These are phyloP conservation scores for Chelon auratus DNA, from an alignment of 2,797 vertebrate genomes.

Conservation along the genomic window DNA sequence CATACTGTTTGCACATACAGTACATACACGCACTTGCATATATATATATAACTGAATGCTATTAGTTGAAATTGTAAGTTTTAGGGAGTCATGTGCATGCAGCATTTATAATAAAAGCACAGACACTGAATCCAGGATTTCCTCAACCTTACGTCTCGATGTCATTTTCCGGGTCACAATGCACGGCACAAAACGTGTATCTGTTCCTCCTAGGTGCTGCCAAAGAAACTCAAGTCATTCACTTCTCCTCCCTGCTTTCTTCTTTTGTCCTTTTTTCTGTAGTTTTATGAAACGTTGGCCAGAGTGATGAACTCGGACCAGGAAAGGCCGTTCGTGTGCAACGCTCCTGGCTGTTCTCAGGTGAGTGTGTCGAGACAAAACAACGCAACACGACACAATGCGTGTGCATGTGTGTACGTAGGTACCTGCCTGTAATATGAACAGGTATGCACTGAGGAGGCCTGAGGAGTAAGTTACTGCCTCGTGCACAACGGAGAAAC, in stretches of 20 bases:
- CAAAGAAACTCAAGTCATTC: constrained; percentile 42
- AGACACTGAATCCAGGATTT: constrained; percentile 13
- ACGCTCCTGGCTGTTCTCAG: constrained; percentile 98
- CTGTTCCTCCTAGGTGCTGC: constrained; percentile 41
- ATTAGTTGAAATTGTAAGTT: neutral
- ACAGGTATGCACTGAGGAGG: constrained; percentile 47
- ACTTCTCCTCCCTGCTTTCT: constrained; percentile 39
- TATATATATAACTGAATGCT: neutral
- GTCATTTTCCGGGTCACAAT: constrained; percentile 21
- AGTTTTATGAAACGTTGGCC: constrained; percentile 98
- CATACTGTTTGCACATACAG: neutral
- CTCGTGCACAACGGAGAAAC: constrained; percentile 51
- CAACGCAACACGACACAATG: constrained; percentile 14
- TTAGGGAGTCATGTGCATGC: constrained; percentile 1
- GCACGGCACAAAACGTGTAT: constrained; percentile 42
- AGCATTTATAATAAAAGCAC: neutral
- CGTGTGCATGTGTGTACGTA: constrained; percentile 28
- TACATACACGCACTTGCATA: neutral
- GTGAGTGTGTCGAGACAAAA: constrained; percentile 87
- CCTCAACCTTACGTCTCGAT: constrained; percentile 28
- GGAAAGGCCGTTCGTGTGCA: constrained; percentile 98
- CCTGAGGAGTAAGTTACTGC: constrained; percentile 42
- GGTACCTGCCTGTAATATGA: constrained; percentile 56
- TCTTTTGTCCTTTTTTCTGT: constrained; percentile 64
- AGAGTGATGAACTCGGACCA: constrained; percentile 99